A percentile compares a stretch with the other conserved stretches of the same genome.
Evolutionary conservation across 2,113 vertebrate genomes (phyloP).

Genomic region (Megaceryle maxima): DNA sequence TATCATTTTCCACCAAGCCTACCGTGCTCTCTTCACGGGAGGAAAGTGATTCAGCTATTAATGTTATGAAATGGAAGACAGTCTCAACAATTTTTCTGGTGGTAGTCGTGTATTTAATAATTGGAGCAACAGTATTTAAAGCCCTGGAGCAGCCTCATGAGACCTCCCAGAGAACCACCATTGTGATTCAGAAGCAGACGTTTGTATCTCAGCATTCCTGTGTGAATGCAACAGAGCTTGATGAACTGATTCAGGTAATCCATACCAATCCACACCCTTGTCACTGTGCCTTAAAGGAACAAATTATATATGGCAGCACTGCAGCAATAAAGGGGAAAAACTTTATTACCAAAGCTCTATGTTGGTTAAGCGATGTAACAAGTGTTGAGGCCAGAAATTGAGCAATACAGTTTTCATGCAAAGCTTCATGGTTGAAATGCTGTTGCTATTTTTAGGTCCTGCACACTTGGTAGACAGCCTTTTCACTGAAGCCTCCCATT

Average conservation of each 20-base stretch:
- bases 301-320: background rate
- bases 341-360: background rate
- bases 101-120: slow-evolving; percentile 94
- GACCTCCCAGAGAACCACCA: slow-evolving; percentile 87
- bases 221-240: slow-evolving; percentile 91
- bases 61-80: slow-evolving; percentile 99
- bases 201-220: slow-evolving; percentile 89
- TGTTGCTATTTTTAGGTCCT: background rate
- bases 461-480: background rate
- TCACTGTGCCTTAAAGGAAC: background rate
- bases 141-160: slow-evolving; percentile 94
- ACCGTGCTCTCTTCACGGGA: slow-evolving; percentile 86
- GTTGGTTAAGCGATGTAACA: rapidly evolving
- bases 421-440: background rate
- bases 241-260: slow-evolving; percentile 93
- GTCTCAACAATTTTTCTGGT: slow-evolving; percentile 96
- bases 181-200: slow-evolving; percentile 87
- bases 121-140: slow-evolving; percentile 95
- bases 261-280: background rate
- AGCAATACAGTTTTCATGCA: background rate
- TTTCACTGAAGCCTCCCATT: slow-evolving; percentile 4
- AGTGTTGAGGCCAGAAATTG: background rate
- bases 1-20: slow-evolving; percentile 93
- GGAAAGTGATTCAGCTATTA: slow-evolving; percentile 85
- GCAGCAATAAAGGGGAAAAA: background rate